Evolutionary conservation across 2,113 vertebrate genomes (phyloP), one percentile per base, ranked within the genome.

Genomic region (Albula goreensis): DNA sequence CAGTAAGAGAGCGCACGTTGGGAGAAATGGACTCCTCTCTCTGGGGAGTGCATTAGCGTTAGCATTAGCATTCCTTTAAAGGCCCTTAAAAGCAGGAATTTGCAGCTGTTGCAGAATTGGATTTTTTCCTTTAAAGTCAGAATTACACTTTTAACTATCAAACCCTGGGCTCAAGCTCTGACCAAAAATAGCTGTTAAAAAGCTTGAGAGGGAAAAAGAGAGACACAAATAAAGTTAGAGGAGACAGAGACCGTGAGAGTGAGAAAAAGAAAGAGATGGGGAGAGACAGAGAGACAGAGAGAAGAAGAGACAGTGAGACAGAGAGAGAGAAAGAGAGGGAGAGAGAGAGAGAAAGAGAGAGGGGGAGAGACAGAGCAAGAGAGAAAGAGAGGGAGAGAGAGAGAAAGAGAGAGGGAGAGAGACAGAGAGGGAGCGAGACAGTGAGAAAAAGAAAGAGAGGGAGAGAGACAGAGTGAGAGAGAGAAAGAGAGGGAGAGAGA

Each of bases 51-150:
- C 31, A 41, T 41, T 41, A 11, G 41, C 31, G 60, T 48, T 9
- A 2, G 48, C n/a, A 85, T 60, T 74, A 60, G 50, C 56, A 41
- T 83, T 60, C 25, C 56, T 63, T 48, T 25, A 83, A 63, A 1
- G 53, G 25, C 15, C 83, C 41, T 15, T 81, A 66, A 79, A 82
- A 74, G 49, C 51, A 19, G 7, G 84, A 90, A 91, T 90, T 88
- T 92, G 92, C 91, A 89, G 85, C 50, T 89, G 88, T 82, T 89
- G 90, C 91, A 92, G 89, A 93, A 92, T 91, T 91, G 87, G 88
- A 92, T 92, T 93, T 87, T 50, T 83, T 66, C 53, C 89, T 88
- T 88, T 83, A 82, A 88, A 91, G 87, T 90, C 90, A 0, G 15
- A 86, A 88, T 84, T 87, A 82, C 91, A 90, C 87, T 91, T 91